phyloP scores from a whole-genome alignment of 2,797 vertebrate genomes.

The Neosilurus mollespiculum region DNA sequence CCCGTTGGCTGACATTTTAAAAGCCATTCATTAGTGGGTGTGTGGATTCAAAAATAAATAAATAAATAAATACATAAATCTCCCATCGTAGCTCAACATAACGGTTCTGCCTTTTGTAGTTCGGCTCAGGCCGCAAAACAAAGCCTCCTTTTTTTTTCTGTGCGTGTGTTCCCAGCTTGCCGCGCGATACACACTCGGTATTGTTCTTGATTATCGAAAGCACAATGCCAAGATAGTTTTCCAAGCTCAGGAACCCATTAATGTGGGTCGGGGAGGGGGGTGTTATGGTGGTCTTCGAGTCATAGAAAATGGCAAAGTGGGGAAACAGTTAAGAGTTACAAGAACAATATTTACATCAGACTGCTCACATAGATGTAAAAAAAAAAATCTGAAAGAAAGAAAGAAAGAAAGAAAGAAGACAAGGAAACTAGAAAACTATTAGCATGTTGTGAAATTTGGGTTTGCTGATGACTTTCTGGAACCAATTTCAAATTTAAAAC shows the following conservation, averaged over 20 bases:
- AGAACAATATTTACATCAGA: slow-evolving; percentile 10
- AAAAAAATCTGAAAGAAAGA: background rate
- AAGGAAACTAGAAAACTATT: background rate
- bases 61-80: background rate
- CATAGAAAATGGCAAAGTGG: slow-evolving; percentile 10
- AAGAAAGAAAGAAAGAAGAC: background rate
- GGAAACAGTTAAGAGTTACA: slow-evolving; percentile 3
- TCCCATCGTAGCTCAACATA: slow-evolving; percentile 46
- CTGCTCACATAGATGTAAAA: background rate
- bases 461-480: background rate
- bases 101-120: slow-evolving; percentile 46
- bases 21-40: slow-evolving; percentile 55
- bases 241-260: slow-evolving; percentile 41
- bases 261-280: background rate
- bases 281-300: slow-evolving; percentile 47
- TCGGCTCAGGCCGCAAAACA: slow-evolving; percentile 36
- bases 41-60: slow-evolving; percentile 46
- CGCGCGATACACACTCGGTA: slow-evolving; percentile 29
- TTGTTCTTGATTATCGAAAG: slow-evolving; percentile 51
- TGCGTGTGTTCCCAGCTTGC: slow-evolving; percentile 35
- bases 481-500: background rate
- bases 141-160: background rate
- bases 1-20: slow-evolving; percentile 48
- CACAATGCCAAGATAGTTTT: slow-evolving; percentile 50
- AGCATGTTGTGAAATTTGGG: background rate